Base-by-base conservation (phyloP, 1,140 invertebrate species). In the Triops cancriformis region DNA sequence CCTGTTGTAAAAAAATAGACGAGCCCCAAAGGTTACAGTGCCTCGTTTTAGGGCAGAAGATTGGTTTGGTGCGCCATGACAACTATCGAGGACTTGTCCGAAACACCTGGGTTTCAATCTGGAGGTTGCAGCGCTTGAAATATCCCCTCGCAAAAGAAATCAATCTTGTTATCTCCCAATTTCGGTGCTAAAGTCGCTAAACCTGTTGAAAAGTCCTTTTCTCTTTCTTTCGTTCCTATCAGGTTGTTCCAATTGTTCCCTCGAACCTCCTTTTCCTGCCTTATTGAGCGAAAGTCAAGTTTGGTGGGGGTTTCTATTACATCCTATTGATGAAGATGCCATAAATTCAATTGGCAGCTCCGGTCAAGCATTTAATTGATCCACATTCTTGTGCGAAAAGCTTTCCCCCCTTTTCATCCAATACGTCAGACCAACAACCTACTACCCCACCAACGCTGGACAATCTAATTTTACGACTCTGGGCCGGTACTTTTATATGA, bases 281-380 rank as follows among this genome's bases (percentile, higher is more conserved):
- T 64, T 64, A 64, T 64, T 64, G 51, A 23, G 51, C 51, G 23
- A 64, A 23, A 23, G 18, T 23, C 51, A 64, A 64, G 51, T 64
- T 64, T n/a, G 6, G 51, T 18, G 14, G 51, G 2, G 51, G 5
- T 64, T 14, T 64, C 51, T 64, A 64, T 64, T 64, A 64, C 51
- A 23, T 64, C 23, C 5, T 64, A 64, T 64, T 64, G 51, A 64
- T 64, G 51, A 64, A 64, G 51, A 64, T 64, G 51, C 51, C 51
- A 64, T 64, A 64, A 64, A 64, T 64, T 64, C 51, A 64, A 64
- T 64, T 64, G 51, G 51, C 51, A 64, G 51, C 51, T 64, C 51
- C 14, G 14, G 18, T 64, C 51, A 64, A 64, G 51, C 51, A 64
- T 64, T 64, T 64, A 64, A 64, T 64, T 64, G 51, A 64, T 64